Evolutionary conservation across 2,113 vertebrate species (phyloP).

Genomic region (Ceyx melanurus): DNA sequence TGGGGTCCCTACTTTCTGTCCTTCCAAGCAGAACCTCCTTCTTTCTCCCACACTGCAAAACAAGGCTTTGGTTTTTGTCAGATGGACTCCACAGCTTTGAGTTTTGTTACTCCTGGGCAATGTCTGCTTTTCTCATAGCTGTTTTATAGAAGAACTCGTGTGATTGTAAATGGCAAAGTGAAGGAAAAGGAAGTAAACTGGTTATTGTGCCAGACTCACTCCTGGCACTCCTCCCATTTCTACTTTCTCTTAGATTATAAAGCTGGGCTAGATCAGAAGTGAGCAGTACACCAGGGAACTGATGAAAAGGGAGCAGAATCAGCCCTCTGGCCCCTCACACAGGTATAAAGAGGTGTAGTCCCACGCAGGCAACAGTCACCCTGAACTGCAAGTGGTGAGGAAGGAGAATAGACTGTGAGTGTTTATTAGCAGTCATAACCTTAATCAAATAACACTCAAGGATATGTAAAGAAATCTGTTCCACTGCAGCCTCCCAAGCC

Average conservation of each 20-base stretch:
- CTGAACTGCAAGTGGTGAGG: not conserved
- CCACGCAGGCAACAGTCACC: not conserved
- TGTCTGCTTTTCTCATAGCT: not conserved
- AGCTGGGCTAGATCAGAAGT: slow-evolving; percentile 27
- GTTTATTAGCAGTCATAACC: slow-evolving; percentile 71
- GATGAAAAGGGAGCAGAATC: slow-evolving; percentile 9
- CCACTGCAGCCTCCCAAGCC: slow-evolving; percentile 60
- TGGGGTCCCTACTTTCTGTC: not conserved
- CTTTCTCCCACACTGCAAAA: not conserved
- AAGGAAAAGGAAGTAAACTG: slow-evolving; percentile 50
- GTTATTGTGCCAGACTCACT: slow-evolving; percentile 28
- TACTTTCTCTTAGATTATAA: not conserved
- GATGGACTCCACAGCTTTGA: not conserved
- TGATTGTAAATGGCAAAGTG: slow-evolving; percentile 17
- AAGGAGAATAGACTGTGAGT: slow-evolving; percentile 37
- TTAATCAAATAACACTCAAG: slow-evolving; percentile 73
- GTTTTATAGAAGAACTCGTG: not conserved
- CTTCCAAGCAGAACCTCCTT: not conserved
- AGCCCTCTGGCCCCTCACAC: not conserved
- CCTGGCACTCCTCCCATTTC: slow-evolving; percentile 18
- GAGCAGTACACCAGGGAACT: not conserved
- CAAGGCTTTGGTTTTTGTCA: not conserved
- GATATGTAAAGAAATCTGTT: slow-evolving; percentile 61
- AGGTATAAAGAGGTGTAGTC: not conserved
- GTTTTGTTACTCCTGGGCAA: not conserved